A percentile compares a stretch with the other conserved stretches of the same genome.
Conservation (phyloP, 2,797 vertebrate species). For the Nyctibius grandis region DNA sequence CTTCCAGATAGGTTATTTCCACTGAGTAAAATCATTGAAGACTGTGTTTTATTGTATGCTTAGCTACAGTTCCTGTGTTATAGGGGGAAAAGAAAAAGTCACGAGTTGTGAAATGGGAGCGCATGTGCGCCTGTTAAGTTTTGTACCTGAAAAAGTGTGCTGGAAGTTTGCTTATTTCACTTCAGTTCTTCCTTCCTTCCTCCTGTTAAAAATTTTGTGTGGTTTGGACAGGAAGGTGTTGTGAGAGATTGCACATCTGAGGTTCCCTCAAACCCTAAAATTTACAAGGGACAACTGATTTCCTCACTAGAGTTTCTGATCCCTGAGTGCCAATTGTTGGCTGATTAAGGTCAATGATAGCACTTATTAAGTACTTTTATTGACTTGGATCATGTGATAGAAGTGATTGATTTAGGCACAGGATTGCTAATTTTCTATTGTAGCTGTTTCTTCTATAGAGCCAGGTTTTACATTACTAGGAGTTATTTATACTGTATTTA, state of each 20-base stretch:
- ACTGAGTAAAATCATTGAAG: not conserved
- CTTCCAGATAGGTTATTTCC: slow-evolving; percentile 2
- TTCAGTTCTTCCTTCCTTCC: not conserved
- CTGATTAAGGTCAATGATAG: slow-evolving; percentile 70
- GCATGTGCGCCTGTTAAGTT: not conserved
- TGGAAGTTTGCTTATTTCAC: slow-evolving; percentile 16
- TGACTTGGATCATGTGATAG: slow-evolving; percentile 66
- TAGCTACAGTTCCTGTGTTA: not conserved
- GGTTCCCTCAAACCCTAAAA: not conserved
- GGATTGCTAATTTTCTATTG: slow-evolving; percentile 67
- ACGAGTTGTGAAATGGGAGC: not conserved
- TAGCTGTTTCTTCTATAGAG: not conserved
- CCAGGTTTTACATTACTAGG: not conserved
- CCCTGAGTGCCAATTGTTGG: slow-evolving; percentile 47
- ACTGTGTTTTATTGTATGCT: not conserved
- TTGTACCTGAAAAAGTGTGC: not conserved
- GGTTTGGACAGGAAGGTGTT: not conserved
- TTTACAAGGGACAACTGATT: not conserved
- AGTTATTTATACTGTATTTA: slow-evolving; percentile 41
- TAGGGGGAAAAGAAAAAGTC: not conserved
- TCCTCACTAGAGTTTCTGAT: slow-evolving; percentile 47
- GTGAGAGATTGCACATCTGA: not conserved
- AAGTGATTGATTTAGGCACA: slow-evolving; percentile 70
- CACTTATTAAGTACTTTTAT: slow-evolving; percentile 68
- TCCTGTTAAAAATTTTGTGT: not conserved